These are phyloP conservation scores for Agriopis marginaria DNA, from an alignment of 2,888 invertebrate genomes.

Conservation along the genomic window DNA sequence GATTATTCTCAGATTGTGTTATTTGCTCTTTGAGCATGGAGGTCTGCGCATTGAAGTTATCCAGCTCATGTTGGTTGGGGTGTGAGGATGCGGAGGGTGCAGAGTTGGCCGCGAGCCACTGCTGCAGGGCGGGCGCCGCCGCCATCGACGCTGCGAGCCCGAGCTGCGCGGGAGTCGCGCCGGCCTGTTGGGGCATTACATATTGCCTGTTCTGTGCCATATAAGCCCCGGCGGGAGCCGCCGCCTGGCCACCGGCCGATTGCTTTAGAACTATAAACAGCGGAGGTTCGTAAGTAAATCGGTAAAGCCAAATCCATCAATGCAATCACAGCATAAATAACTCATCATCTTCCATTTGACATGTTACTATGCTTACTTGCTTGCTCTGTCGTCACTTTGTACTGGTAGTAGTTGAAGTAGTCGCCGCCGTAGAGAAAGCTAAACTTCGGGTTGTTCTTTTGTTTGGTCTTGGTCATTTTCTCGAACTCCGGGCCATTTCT, in stretches of 20 bases:
- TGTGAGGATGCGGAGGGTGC: slow-evolving; percentile 58
- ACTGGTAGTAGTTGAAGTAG: slow-evolving; percentile 98
- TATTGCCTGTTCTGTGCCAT: slow-evolving; percentile 87
- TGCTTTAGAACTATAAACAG: slow-evolving; percentile 92
- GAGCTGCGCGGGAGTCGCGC: slow-evolving; percentile 85
- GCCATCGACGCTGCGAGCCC: slow-evolving; percentile 84
- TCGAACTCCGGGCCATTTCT: slow-evolving; percentile 99
- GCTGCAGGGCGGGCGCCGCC: slow-evolving; percentile 79
- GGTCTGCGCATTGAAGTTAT: slow-evolving; percentile 91
- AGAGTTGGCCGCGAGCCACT: slow-evolving; percentile 79
- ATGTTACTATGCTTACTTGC: slow-evolving; percentile 90
- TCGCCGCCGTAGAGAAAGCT: slow-evolving; percentile 98
- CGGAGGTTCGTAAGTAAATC: slow-evolving; percentile 80
- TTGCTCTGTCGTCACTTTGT: slow-evolving; percentile 97
- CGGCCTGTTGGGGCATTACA: slow-evolving; percentile 86
- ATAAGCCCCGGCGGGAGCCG: slow-evolving; percentile 84
- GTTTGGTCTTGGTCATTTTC: slow-evolving; percentile 99
- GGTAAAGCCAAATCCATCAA: slow-evolving; percentile 69
- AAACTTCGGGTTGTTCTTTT: slow-evolving; percentile 99
- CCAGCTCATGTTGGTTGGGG: slow-evolving; percentile 70
- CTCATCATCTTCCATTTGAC: slow-evolving; percentile 68
- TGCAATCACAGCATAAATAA: slow-evolving; percentile 75
- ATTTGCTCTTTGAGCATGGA: slow-evolving; percentile 95
- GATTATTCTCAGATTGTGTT: slow-evolving; percentile 97
- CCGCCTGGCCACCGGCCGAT: slow-evolving; percentile 86